Percentiles rank a stretch among this genome's conserved stretches.
Conservation (phyloP, 2,113 vertebrate genomes). For the Perca flavescens region DNA sequence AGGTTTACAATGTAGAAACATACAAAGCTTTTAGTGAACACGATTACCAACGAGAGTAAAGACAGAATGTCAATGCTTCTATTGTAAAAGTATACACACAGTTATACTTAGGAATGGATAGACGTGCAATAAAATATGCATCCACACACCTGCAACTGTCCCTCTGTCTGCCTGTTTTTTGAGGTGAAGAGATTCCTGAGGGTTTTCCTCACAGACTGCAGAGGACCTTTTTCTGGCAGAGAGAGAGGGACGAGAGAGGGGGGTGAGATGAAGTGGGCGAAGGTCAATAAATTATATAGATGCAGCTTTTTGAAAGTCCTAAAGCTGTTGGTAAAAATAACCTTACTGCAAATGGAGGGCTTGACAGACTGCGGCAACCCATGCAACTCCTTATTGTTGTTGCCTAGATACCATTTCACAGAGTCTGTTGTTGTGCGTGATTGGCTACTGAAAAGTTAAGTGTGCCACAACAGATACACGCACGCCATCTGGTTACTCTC, state of each 20-base stretch:
- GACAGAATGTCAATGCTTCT: background rate
- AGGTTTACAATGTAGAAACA: background rate
- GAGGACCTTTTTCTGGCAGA: slow-evolving; percentile 73
- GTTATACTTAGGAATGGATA: background rate
- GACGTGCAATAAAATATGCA: background rate
- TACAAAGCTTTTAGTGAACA: background rate
- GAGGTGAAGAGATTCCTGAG: slow-evolving; percentile 76
- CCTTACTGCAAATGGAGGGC: slow-evolving; percentile 8
- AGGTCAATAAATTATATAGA: slow-evolving; percentile 51
- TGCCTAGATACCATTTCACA: slow-evolving; percentile 68
- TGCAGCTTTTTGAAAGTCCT: background rate
- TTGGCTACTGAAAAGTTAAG: slow-evolving; percentile 27
- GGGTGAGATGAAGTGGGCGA: background rate
- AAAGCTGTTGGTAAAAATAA: background rate
- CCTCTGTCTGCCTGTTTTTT: slow-evolving; percentile 64
- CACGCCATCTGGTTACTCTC: slow-evolving; percentile 43
- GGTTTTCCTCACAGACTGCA: slow-evolving; percentile 76
- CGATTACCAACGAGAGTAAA: background rate
- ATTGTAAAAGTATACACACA: background rate
- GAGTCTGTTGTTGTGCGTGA: slow-evolving; percentile 19
- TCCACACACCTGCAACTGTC: slow-evolving; percentile 72
- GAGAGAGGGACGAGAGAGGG: background rate
- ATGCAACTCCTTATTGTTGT: slow-evolving; percentile 23
- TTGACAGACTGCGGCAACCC: slow-evolving; percentile 11
- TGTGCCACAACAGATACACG: slow-evolving; percentile 9